Conservation (phyloP, 2,113 vertebrate genomes). For the Sorex fumeus region DNA sequence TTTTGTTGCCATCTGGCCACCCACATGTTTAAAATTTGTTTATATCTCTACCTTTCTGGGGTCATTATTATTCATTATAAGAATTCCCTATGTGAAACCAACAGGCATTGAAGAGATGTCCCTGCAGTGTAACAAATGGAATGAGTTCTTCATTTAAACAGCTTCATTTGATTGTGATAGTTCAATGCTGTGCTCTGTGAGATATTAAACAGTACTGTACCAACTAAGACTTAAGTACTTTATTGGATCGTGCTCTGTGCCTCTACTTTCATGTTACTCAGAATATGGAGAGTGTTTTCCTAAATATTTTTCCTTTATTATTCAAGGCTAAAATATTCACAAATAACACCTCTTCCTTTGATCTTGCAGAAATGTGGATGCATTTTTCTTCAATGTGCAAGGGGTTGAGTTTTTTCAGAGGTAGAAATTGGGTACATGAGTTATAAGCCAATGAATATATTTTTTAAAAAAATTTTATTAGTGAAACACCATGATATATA, state of each 20-base stretch:
- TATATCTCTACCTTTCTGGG: conserved; percentile 35
- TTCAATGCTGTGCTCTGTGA: conserved; percentile 54
- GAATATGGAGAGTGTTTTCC: conserved; percentile 53
- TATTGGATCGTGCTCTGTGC: conserved; percentile 24
- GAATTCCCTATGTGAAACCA: conserved; percentile 57
- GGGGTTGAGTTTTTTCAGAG: conserved; percentile 42
- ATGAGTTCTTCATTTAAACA: conserved; percentile 64
- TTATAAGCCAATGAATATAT: not conserved
- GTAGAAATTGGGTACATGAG: conserved; percentile 32
- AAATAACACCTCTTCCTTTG: conserved; percentile 53
- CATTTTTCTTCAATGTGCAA: conserved; percentile 12
- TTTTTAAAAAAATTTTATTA: no score
- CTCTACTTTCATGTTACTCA: conserved; percentile 46
- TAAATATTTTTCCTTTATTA: conserved; percentile 42
- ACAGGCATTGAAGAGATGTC: conserved; percentile 39
- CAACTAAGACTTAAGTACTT: conserved; percentile 60
- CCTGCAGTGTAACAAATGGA: conserved; percentile 58
- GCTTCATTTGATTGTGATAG: conserved; percentile 36
- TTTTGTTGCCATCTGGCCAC: conserved; percentile 68
- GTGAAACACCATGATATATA: not conserved
- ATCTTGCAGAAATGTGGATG: conserved; percentile 51
- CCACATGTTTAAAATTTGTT: conserved; percentile 44
- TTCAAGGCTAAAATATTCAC: conserved; percentile 59
- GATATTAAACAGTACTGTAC: conserved; percentile 37
- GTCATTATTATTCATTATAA: conserved; percentile 44